A percentile compares a stretch with the other conserved stretches of the same genome.
phyloP scores from a whole-genome alignment of 2,113 vertebrate species.

The Syngnathus floridae region DNA sequence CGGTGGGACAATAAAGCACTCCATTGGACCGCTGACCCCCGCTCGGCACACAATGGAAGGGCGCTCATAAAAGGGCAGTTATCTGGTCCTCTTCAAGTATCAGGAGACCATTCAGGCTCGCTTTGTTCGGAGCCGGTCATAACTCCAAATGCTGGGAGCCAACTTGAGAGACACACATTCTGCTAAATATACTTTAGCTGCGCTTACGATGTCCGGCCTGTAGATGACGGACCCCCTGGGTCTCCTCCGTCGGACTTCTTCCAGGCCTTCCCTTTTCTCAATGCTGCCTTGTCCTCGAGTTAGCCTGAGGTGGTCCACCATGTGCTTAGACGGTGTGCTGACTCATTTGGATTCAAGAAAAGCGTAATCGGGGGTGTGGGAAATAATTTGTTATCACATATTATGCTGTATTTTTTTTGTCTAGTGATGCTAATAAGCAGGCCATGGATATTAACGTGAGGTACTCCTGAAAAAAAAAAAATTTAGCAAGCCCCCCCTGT shows the following conservation, averaged over 20 bases:
- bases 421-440: too few species aligned
- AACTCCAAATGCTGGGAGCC: slow-evolving; percentile 40
- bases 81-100: slow-evolving; percentile 76
- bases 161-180: slow-evolving; percentile 2
- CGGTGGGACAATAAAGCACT: slow-evolving; percentile 76
- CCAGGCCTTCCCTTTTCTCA: slow-evolving; percentile 38
- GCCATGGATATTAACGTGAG: neutral
- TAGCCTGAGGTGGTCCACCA: slow-evolving; percentile 44
- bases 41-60: slow-evolving; percentile 71
- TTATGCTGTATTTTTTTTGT: too few species aligned
- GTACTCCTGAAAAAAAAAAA: neutral
- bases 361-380: too few species aligned
- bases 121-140: slow-evolving; percentile 48
- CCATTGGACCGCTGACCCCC: slow-evolving; percentile 72
- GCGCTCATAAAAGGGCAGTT: slow-evolving; percentile 79
- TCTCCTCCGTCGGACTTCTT: slow-evolving; percentile 24
- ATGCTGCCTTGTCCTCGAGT: slow-evolving; percentile 21
- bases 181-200: slow-evolving; percentile 28
- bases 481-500: too few species aligned
- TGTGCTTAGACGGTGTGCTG: too few species aligned
- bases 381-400: neutral
- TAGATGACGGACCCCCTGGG: slow-evolving; percentile 72
- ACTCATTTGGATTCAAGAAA: neutral
- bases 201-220: slow-evolving; percentile 61
- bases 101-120: slow-evolving; percentile 57